Conservation (phyloP, 2,113 vertebrate species). For the Misgurnus mizolepis region DNA sequence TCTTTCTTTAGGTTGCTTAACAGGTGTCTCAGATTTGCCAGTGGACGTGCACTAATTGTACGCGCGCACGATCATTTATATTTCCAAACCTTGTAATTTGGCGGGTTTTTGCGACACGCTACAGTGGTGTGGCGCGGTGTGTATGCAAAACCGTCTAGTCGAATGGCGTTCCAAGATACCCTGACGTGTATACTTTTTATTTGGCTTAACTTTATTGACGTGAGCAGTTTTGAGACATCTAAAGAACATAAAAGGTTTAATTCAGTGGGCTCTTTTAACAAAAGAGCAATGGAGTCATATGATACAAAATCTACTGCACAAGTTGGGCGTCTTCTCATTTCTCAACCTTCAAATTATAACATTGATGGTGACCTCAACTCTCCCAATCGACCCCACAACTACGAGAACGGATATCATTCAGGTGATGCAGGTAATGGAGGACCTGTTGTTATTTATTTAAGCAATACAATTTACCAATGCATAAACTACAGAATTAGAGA, state of each 20-base stretch:
- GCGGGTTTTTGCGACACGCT: not conserved
- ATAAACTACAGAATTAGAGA: too few relatives aligned
- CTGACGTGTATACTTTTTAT: conserved; percentile 52
- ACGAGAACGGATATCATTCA: not conserved
- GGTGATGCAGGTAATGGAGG: not conserved
- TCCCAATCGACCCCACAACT: not conserved
- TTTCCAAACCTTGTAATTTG: not conserved
- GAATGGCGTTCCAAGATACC: conserved; percentile 58
- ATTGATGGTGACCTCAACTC: not conserved
- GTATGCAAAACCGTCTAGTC: conserved; percentile 32
- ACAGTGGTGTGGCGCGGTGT: conserved; percentile 12
- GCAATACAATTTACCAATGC: too few relatives aligned
- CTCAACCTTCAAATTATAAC: not conserved
- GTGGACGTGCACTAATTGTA: not conserved
- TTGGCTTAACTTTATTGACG: conserved; percentile 47
- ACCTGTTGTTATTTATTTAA: not conserved
- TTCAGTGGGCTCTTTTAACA: not conserved
- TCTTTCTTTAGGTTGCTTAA: not conserved
- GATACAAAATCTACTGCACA: not conserved
- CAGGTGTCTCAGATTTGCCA: conserved; percentile 16
- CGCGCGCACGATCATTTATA: not conserved
- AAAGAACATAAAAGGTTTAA: not conserved
- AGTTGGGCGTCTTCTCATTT: conserved; percentile 63
- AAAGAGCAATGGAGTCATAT: not conserved
- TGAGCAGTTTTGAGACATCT: conserved; percentile 30